phyloP scores from a whole-genome alignment of 1,140 invertebrate species.

The Galleria mellonella region DNA sequence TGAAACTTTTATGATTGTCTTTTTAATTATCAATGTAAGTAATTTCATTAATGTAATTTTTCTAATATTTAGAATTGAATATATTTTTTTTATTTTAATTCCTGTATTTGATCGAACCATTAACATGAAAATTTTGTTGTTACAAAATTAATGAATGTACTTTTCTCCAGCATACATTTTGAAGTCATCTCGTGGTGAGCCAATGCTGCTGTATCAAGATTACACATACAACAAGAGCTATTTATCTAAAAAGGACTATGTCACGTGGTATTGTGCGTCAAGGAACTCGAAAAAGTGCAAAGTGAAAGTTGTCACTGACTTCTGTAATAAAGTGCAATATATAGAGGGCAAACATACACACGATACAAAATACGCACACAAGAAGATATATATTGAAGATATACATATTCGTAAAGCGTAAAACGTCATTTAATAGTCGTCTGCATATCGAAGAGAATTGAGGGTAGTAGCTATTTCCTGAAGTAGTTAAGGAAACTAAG shows the following conservation, averaged over 20 bases:
- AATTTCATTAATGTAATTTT: too few relatives aligned
- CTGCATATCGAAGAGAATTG: too few relatives aligned
- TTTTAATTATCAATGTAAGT: too few relatives aligned
- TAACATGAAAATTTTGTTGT: background rate
- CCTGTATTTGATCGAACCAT: background rate
- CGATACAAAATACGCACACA: background rate
- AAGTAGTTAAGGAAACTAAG: too few relatives aligned
- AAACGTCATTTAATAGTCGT: too few relatives aligned
- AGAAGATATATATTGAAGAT: too few relatives aligned
- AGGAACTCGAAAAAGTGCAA: constrained; percentile 27
- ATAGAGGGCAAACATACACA: constrained; percentile 17
- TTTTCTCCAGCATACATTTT: constrained; percentile 6
- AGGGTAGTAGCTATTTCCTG: too few relatives aligned
- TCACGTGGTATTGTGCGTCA: constrained; percentile 33
- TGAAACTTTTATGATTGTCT: too few relatives aligned
- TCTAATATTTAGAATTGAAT: too few relatives aligned
- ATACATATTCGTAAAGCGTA: too few relatives aligned
- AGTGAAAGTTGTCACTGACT: constrained; percentile 20
- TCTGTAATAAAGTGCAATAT: constrained; percentile 8
- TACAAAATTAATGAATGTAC: background rate
- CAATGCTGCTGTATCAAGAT: constrained; percentile 14
- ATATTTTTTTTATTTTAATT: too few relatives aligned
- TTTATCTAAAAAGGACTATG: constrained; percentile 13
- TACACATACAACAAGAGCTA: constrained; percentile 24
- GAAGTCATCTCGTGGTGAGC: constrained; percentile 12